Evolutionary conservation across 2,797 vertebrate species (phyloP).

Genomic region (Amblyraja radiata): DNA sequence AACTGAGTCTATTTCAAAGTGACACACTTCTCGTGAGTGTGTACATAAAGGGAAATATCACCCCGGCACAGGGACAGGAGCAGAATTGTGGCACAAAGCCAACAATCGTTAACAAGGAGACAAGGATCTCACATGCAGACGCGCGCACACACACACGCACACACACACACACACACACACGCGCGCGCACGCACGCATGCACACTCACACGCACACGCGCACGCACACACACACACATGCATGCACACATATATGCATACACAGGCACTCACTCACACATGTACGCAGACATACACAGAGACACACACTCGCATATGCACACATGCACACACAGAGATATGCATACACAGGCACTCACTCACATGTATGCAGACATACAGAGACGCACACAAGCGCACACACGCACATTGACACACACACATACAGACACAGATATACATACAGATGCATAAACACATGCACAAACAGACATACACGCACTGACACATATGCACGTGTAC

Average conservation of each 20-base stretch:
- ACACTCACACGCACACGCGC: background rate
- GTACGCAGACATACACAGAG: background rate
- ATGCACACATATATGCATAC: background rate
- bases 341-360: background rate
- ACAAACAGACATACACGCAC: background rate
- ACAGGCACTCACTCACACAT: background rate
- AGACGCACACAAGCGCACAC: too few relatives aligned
- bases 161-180: background rate
- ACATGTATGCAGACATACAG: background rate
- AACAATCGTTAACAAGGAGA: constrained; percentile 63
- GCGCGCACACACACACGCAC: too few relatives aligned
- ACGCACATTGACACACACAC: background rate
- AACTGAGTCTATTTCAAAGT: constrained; percentile 45
- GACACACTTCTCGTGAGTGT: constrained; percentile 51
- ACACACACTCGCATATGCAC: too few relatives aligned
- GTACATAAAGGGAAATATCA: constrained; percentile 47
- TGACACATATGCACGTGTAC: background rate
- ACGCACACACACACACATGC: background rate
- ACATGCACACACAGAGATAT: background rate
- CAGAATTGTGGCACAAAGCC: constrained; percentile 59
- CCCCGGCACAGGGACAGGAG: constrained; percentile 73
- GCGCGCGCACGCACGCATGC: background rate
- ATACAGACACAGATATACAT: background rate
- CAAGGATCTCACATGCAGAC: constrained; percentile 52
- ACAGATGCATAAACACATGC: background rate